These are phyloP conservation scores for Eupristina koningsbergeri DNA, from an alignment of 1,140 invertebrate species.

Conservation along the genomic window DNA sequence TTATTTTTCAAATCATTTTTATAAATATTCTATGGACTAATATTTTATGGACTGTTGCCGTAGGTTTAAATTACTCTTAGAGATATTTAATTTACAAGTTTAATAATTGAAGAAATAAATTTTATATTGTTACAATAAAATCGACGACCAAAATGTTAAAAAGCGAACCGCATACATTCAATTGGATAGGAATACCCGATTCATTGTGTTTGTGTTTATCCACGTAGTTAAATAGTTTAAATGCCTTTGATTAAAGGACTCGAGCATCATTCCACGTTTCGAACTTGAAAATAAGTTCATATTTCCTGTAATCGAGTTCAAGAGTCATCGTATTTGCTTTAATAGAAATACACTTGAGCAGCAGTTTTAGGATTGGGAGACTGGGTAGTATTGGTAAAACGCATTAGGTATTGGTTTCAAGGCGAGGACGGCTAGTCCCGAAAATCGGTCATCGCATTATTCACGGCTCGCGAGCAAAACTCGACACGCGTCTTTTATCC, in stretches of 20 bases:
- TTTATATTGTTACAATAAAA: too few relatives aligned
- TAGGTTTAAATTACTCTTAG: too few relatives aligned
- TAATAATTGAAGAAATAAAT: too few relatives aligned
- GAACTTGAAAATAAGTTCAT: background rate
- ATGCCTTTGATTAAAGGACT: background rate
- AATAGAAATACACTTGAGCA: background rate
- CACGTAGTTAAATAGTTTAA: background rate
- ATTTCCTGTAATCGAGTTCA: background rate
- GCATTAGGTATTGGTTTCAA: background rate
- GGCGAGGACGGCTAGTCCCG: too few relatives aligned
- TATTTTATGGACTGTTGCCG: too few relatives aligned
- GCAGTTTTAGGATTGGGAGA: background rate
- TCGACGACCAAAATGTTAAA: too few relatives aligned
- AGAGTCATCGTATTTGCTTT: background rate
- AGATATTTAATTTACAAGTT: too few relatives aligned
- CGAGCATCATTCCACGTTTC: background rate
- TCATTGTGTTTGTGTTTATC: background rate
- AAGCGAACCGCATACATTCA: background rate
- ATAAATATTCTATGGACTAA: too few relatives aligned
- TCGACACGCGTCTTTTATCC: too few relatives aligned
- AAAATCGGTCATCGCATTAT: too few relatives aligned
- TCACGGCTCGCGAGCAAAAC: too few relatives aligned
- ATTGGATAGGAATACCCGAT: background rate
- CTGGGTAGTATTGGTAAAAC: background rate
- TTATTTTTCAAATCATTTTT: too few relatives aligned